Conservation (phyloP, 2,113 vertebrate genomes). For the Heteronetta atricapilla region DNA sequence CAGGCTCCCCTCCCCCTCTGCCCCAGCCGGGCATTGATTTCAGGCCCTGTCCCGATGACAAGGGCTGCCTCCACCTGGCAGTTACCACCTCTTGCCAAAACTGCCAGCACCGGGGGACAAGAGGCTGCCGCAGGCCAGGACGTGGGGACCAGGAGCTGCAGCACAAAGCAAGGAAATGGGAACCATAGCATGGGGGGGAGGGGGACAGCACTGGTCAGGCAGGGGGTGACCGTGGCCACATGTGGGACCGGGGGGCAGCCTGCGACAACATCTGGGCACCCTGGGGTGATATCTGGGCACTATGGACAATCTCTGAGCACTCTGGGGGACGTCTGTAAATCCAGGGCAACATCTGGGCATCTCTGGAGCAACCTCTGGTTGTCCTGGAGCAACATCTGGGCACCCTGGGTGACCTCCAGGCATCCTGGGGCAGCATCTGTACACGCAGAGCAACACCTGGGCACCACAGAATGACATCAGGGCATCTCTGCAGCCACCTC, state of each 20-base stretch:
- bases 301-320: background rate
- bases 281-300: background rate
- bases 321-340: background rate
- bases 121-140: background rate
- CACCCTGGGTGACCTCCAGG: no score
- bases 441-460: background rate
- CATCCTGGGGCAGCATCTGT: background rate
- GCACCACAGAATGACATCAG: no score
- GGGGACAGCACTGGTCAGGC: no score
- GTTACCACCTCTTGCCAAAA: background rate
- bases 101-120: fast-evolving
- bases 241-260: background rate
- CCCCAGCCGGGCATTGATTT: background rate
- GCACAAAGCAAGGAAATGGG: background rate
- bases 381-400: background rate
- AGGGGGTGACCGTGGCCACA: no score
- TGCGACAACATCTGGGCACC: background rate
- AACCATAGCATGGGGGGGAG: fast-evolving
- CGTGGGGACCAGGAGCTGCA: background rate
- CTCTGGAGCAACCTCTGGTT: background rate
- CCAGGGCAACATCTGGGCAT: background rate
- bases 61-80: background rate
- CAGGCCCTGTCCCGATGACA: fast-evolving
- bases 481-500: background rate
- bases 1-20: fast-evolving